A percentile compares a stretch with the other conserved stretches of the same genome.
Evolutionary conservation across 2,113 vertebrate genomes (phyloP).

Genomic region (Ammospiza nelsoni): DNA sequence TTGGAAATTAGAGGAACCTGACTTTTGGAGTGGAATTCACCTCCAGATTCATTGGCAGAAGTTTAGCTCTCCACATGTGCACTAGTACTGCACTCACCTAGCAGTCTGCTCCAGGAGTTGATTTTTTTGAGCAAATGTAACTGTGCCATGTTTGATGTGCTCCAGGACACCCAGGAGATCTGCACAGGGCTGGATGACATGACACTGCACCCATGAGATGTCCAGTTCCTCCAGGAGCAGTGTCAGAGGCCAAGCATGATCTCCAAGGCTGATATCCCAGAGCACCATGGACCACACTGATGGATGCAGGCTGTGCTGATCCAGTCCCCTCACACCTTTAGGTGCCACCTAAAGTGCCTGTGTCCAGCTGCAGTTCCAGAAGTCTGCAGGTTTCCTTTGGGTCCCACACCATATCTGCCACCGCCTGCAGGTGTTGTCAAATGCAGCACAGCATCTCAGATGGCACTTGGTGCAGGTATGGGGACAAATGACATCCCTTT

Average conservation of each 20-base stretch:
- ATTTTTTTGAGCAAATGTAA: background rate
- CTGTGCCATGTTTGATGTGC: background rate
- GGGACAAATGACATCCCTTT: background rate
- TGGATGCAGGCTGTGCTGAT: background rate
- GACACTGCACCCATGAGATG: background rate
- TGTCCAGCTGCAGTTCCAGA: background rate
- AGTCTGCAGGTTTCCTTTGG: background rate
- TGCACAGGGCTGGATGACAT: background rate
- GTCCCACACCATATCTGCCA: background rate
- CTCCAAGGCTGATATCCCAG: background rate
- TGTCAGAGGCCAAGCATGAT: background rate
- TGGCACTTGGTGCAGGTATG: fast-evolving
- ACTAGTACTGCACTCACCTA: background rate
- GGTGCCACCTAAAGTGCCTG: background rate
- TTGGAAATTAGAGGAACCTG: background rate
- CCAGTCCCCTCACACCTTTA: background rate
- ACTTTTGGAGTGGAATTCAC: background rate
- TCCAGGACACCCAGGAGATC: background rate
- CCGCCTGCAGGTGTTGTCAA: background rate
- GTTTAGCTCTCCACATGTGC: background rate
- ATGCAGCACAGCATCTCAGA: background rate
- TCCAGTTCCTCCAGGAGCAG: background rate
- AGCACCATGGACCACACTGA: background rate
- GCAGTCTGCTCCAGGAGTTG: background rate
- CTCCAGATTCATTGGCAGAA: background rate